Evolutionary conservation across 2,113 vertebrate species (phyloP).

Genomic region (Nerophis lumbriciformis): DNA sequence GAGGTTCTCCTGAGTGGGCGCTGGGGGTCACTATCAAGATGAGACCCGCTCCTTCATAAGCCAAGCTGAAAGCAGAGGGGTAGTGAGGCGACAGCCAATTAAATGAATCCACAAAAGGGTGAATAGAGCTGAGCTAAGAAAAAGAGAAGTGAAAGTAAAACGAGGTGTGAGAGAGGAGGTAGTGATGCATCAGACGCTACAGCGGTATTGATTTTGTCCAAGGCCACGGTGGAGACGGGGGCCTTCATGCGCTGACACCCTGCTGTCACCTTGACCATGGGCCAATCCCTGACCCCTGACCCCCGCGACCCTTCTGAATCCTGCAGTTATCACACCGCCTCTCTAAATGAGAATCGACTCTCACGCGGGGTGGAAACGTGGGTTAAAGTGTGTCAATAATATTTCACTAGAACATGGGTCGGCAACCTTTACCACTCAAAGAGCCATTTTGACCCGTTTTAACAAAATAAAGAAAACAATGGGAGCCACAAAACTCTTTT

Average conservation of each 20-base stretch:
- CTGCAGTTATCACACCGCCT: slow-evolving; percentile 32
- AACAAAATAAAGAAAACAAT: too few species aligned
- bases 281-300: slow-evolving; percentile 73
- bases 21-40: slow-evolving; percentile 62
- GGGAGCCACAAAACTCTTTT: too few species aligned
- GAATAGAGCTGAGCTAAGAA: slow-evolving; percentile 40
- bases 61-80: slow-evolving; percentile 22
- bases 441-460: too few species aligned
- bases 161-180: slow-evolving; percentile 28
- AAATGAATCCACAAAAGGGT: slow-evolving; percentile 49
- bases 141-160: slow-evolving; percentile 32
- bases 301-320: slow-evolving; percentile 16
- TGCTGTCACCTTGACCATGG: slow-evolving; percentile 91
- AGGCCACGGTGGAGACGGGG: slow-evolving; percentile 82
- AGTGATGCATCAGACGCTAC: slow-evolving; percentile 76
- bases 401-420: slow-evolving; percentile 94
- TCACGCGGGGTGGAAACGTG: slow-evolving; percentile 77
- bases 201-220: slow-evolving; percentile 86
- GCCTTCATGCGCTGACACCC: slow-evolving; percentile 70
- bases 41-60: slow-evolving; percentile 43
- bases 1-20: slow-evolving; percentile 22
- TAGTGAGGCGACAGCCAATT: slow-evolving; percentile 40
- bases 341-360: slow-evolving; percentile 88
- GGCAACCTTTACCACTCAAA: too few species aligned
- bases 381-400: slow-evolving; percentile 97